A percentile compares a stretch with the other conserved stretches of the same genome.
Conservation (phyloP, 2,888 invertebrate species). For the Stictocephala bisonia region DNA sequence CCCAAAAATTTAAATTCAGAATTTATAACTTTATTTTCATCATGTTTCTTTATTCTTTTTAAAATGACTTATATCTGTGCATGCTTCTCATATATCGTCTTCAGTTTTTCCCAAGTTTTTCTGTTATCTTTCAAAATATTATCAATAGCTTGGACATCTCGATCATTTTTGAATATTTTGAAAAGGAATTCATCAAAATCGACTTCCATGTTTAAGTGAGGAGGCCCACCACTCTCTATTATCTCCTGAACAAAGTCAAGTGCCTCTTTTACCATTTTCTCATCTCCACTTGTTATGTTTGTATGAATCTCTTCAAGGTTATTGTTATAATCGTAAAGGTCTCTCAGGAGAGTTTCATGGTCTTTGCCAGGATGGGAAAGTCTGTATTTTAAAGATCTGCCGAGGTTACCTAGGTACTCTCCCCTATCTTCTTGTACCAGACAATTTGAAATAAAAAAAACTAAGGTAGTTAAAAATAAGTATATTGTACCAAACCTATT, state of each 20-base stretch:
- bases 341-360: constrained; percentile 6
- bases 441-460: too few relatives aligned
- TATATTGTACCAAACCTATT: too few relatives aligned
- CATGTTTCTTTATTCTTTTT: too few relatives aligned
- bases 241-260: constrained; percentile 12
- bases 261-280: neutral
- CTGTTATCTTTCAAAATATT: constrained; percentile 7
- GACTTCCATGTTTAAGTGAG: constrained; percentile 15
- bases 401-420: neutral
- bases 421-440: neutral
- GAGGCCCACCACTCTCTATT: constrained; percentile 22
- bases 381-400: neutral
- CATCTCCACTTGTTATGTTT: constrained; percentile 13
- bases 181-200: constrained; percentile 29
- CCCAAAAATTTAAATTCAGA: too few relatives aligned
- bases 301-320: constrained; percentile 33
- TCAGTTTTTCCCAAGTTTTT: constrained; percentile 18
- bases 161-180: constrained; percentile 31
- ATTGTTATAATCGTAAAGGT: constrained; percentile 28
- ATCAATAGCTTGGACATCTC: constrained; percentile 11
- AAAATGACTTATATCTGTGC: neutral
- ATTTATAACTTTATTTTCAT: too few relatives aligned
- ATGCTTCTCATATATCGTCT: constrained; percentile 2
- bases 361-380: neutral
- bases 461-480: too few relatives aligned